Evolutionary conservation across 2,888 invertebrate genomes (phyloP).

Genomic region (Sepioteuthis lessoniana): DNA sequence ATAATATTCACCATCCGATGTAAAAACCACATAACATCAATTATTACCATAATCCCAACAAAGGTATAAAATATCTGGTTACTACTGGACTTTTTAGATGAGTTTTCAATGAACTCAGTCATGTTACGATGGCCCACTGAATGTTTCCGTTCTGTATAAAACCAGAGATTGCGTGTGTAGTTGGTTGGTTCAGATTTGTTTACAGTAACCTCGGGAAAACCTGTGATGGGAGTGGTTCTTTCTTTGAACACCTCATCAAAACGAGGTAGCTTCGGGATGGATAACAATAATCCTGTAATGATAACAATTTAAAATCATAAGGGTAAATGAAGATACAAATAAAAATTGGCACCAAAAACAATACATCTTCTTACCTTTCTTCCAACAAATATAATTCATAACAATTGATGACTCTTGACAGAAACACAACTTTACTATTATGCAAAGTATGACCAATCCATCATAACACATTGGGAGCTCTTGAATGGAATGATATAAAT

Average conservation of each 20-base stretch:
- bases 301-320: conserved; percentile 39
- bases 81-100: neutral
- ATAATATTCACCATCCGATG: conserved; percentile 72
- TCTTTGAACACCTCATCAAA: conserved; percentile 49
- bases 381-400: too few relatives aligned
- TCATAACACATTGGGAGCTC: too few relatives aligned
- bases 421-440: too few relatives aligned
- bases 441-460: too few relatives aligned
- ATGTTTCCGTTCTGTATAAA: conserved; percentile 49
- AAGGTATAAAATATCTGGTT: conserved; percentile 54
- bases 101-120: conserved; percentile 35
- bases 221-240: neutral
- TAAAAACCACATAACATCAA: conserved; percentile 71
- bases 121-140: conserved; percentile 39
- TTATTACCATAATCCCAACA: conserved; percentile 64
- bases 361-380: too few relatives aligned
- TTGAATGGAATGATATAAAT: too few relatives aligned
- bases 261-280: conserved; percentile 50
- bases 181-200: conserved; percentile 53
- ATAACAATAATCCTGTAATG: conserved; percentile 48
- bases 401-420: too few relatives aligned
- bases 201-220: conserved; percentile 46
- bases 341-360: too few relatives aligned
- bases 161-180: conserved; percentile 53
- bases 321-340: neutral